Percentiles rank a stretch among this genome's conserved stretches.
phyloP scores from a whole-genome alignment of 1,140 invertebrate genomes.

The Cardiocondyla obscurior region DNA sequence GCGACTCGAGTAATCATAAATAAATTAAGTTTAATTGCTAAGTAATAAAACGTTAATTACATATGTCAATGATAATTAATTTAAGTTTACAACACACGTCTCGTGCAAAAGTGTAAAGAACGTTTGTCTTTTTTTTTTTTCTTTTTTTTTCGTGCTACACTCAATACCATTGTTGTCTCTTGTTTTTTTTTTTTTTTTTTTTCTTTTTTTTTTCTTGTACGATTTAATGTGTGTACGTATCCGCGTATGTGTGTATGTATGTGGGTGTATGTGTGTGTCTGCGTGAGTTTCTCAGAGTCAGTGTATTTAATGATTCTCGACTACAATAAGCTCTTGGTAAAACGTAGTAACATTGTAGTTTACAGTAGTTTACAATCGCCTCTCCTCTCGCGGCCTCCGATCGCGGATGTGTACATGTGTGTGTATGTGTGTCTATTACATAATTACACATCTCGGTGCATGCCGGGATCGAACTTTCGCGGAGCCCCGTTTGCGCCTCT shows the following conservation, averaged over 20 bases:
- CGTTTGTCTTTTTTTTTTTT: slow-evolving; percentile 68
- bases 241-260: neutral
- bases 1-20: slow-evolving; percentile 79
- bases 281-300: slow-evolving; percentile 10
- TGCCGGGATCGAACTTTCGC: slow-evolving; percentile 77
- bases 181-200: slow-evolving; percentile 69
- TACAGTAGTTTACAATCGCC: slow-evolving; percentile 84
- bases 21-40: slow-evolving; percentile 83
- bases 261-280: slow-evolving; percentile 1
- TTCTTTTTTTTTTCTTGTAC: slow-evolving; percentile 73
- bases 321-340: slow-evolving; percentile 85
- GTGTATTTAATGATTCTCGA: slow-evolving; percentile 82
- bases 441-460: slow-evolving; percentile 75
- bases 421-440: slow-evolving; percentile 77
- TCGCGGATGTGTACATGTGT: slow-evolving; percentile 61
- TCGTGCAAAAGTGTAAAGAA: slow-evolving; percentile 85
- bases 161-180: slow-evolving; percentile 71
- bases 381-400: slow-evolving; percentile 70
- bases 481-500: neutral
- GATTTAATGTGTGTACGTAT: slow-evolving; percentile 70
- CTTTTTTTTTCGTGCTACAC: slow-evolving; percentile 74
- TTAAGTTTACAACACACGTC: slow-evolving; percentile 83
- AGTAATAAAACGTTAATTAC: slow-evolving; percentile 84
- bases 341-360: slow-evolving; percentile 85
- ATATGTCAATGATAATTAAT: slow-evolving; percentile 80